phyloP scores from a whole-genome alignment of 2,888 invertebrate species.

The Euplagia quadripunctaria region DNA sequence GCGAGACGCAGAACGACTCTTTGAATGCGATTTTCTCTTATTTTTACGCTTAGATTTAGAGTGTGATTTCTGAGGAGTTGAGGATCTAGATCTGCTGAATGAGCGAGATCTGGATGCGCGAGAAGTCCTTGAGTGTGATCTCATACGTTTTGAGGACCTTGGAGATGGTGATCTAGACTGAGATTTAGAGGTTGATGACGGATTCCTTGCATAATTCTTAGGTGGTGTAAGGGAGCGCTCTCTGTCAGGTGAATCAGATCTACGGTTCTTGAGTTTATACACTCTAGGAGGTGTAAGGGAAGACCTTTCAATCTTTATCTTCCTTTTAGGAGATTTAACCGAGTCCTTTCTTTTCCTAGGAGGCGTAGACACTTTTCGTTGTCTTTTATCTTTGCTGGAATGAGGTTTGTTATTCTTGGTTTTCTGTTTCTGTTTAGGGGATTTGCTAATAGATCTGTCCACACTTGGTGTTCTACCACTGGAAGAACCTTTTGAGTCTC shows the following conservation, averaged over 20 bases:
- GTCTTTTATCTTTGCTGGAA: constrained; percentile 62
- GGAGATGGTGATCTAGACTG: constrained; percentile 63
- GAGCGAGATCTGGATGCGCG: constrained; percentile 57
- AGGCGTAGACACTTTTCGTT: constrained; percentile 61
- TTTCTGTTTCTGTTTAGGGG: constrained; percentile 56
- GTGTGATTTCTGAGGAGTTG: constrained; percentile 59
- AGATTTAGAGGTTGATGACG: constrained; percentile 71
- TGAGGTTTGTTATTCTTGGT: constrained; percentile 55
- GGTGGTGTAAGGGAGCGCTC: constrained; percentile 79
- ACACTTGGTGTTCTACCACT: constrained; percentile 56
- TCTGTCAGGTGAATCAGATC: constrained; percentile 60
- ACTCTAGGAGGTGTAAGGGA: constrained; percentile 67
- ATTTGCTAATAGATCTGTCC: constrained; percentile 57
- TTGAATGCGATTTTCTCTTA: constrained; percentile 63
- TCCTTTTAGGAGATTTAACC: constrained; percentile 58
- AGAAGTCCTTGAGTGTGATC: constrained; percentile 47
- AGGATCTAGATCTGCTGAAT: constrained; percentile 59
- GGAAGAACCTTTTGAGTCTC: constrained; percentile 54
- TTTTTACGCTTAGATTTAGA: constrained; percentile 61
- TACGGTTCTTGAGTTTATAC: constrained; percentile 63
- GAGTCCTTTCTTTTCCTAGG: constrained; percentile 58
- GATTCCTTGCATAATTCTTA: constrained; percentile 73
- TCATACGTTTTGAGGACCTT: constrained; percentile 57
- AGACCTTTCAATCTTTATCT: constrained; percentile 62
- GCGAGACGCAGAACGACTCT: constrained; percentile 61